Percentiles rank a stretch among this genome's conserved stretches.
Evolutionary conservation across 1,140 invertebrate species (phyloP).

Genomic region (Zaprionus taronus): DNA sequence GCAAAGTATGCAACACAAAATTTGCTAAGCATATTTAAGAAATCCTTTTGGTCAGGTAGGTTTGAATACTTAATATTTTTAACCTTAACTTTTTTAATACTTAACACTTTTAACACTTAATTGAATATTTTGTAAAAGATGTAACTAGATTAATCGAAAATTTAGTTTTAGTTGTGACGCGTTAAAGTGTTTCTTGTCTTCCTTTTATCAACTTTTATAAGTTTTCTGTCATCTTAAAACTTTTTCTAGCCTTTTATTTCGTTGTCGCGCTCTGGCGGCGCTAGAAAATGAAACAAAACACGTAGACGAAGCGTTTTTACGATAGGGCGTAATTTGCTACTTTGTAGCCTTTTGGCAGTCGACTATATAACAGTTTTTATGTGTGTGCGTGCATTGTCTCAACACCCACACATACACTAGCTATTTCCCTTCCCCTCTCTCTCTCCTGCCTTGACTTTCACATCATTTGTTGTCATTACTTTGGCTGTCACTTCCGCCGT

Average conservation of each 20-base stretch:
- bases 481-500: constrained; percentile 67
- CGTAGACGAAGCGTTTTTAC: constrained; percentile 64
- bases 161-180: too few relatives aligned
- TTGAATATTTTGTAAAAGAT: too few relatives aligned
- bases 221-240: neutral
- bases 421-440: neutral
- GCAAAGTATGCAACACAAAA: too few relatives aligned
- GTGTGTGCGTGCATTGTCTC: constrained; percentile 59
- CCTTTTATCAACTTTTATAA: neutral
- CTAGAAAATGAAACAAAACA: constrained; percentile 31
- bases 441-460: constrained; percentile 36
- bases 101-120: too few relatives aligned
- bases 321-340: constrained; percentile 73
- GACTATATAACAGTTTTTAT: constrained; percentile 52
- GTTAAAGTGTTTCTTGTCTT: too few relatives aligned
- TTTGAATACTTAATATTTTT: too few relatives aligned
- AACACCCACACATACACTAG: constrained; percentile 19
- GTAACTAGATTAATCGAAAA: too few relatives aligned
- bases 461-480: constrained; percentile 74
- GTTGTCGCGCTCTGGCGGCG: neutral
- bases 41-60: too few relatives aligned
- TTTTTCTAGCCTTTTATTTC: neutral
- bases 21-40: too few relatives aligned
- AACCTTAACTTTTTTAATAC: too few relatives aligned
- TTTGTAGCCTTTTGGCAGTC: constrained; percentile 63